phyloP scores from a whole-genome alignment of 1,140 invertebrate genomes.

The Calosoma granatense region DNA sequence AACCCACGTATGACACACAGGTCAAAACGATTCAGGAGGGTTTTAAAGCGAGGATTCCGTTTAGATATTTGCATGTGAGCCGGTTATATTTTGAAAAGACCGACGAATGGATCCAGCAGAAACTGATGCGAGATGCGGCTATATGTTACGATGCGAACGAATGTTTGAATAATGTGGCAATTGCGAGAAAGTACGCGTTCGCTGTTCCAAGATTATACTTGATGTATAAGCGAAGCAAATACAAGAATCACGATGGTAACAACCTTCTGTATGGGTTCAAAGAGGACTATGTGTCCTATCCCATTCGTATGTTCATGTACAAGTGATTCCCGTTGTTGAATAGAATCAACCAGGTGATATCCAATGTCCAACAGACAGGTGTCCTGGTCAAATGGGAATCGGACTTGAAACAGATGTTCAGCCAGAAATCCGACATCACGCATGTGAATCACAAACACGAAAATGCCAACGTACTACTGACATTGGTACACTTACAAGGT shows the following conservation, averaged over 20 bases:
- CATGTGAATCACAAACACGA: no score
- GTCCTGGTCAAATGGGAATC: background rate
- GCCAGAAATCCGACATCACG: no score
- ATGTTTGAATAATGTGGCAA: background rate
- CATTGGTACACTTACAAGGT: background rate
- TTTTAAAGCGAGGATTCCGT: background rate
- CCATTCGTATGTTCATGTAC: background rate
- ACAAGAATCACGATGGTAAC: background rate
- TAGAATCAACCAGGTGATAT: background rate
- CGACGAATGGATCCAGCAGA: background rate
- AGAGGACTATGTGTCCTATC: background rate
- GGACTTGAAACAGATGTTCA: background rate
- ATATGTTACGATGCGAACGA: background rate
- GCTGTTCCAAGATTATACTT: conserved; percentile 3
- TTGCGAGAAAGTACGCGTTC: background rate
- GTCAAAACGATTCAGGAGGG: background rate
- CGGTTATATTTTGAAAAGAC: background rate
- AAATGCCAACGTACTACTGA: background rate
- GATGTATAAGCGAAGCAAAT: background rate
- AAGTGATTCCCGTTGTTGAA: background rate
- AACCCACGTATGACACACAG: background rate
- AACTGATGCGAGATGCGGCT: background rate
- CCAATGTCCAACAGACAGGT: background rate
- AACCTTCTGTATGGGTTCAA: background rate
- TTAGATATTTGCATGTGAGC: background rate